These are phyloP conservation scores for Scelioninae gen. 2 DNA, from an alignment of 2,888 invertebrate genomes.

Conservation along the genomic window DNA sequence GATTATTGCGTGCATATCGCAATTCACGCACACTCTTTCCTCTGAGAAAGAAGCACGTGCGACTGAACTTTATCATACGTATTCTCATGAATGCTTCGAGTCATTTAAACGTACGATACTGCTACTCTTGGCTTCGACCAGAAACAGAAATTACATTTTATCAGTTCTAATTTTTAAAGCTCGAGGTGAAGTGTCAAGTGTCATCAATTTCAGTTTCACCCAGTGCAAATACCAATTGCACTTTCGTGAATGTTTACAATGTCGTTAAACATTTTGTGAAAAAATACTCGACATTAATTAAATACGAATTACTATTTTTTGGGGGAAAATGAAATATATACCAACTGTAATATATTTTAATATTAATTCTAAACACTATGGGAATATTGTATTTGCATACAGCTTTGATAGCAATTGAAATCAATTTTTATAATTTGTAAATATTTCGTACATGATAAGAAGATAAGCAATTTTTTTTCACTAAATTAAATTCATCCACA, in stretches of 20 bases:
- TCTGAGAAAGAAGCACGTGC: constrained; percentile 56
- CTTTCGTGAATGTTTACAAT: constrained; percentile 6
- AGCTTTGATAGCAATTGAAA: too few species aligned
- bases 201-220: constrained; percentile 33
- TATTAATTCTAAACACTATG: not conserved
- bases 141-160: constrained; percentile 35
- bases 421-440: too few species aligned
- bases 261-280: too few species aligned
- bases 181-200: constrained; percentile 37
- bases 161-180: constrained; percentile 11
- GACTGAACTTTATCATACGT: constrained; percentile 45
- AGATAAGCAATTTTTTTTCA: too few species aligned
- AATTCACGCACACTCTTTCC: constrained; percentile 36
- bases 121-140: constrained; percentile 5
- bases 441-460: too few species aligned
- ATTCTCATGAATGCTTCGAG: constrained; percentile 46
- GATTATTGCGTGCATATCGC: constrained; percentile 49
- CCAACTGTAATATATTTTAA: not conserved
- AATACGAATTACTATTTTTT: too few species aligned
- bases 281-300: too few species aligned
- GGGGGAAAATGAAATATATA: too few species aligned
- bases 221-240: constrained; percentile 22
- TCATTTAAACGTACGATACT: constrained; percentile 15
- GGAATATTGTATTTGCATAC: too few species aligned
- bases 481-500: too few species aligned